phyloP scores from a whole-genome alignment of 2,113 vertebrate species.

The Castor canadensis region DNA sequence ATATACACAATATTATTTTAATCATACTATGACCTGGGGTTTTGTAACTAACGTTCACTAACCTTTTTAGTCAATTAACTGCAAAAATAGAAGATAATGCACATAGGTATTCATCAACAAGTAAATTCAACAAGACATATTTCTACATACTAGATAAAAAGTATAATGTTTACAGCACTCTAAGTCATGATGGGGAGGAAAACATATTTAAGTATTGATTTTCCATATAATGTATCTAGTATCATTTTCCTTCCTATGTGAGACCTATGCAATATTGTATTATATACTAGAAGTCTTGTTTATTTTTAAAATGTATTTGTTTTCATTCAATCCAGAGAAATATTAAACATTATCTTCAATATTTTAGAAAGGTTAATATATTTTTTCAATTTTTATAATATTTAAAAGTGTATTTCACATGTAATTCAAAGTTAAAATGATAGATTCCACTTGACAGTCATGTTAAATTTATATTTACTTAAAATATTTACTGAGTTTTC shows the following conservation, averaged over 20 bases:
- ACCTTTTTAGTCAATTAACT: conserved; percentile 19
- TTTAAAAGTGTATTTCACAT: background rate
- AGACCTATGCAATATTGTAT: background rate
- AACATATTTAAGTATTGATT: conserved; percentile 4
- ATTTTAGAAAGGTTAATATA: background rate
- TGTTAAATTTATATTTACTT: background rate
- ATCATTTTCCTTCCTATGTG: background rate
- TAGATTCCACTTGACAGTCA: background rate
- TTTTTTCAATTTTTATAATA: background rate
- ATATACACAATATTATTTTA: background rate
- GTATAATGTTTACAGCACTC: background rate
- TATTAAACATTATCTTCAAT: background rate
- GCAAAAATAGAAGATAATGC: background rate
- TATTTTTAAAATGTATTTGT: background rate
- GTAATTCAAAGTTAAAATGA: conserved; percentile 14
- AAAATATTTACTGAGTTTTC: background rate
- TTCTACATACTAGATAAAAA: background rate
- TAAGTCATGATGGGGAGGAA: background rate
- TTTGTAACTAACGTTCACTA: background rate
- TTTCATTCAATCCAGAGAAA: background rate
- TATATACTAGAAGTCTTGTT: background rate
- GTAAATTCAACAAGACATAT: background rate
- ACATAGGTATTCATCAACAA: background rate
- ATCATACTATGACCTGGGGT: background rate
- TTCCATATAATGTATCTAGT: background rate